Conservation (phyloP, 2,113 vertebrate genomes). For the Cryptomyrus ogoouensis region DNA sequence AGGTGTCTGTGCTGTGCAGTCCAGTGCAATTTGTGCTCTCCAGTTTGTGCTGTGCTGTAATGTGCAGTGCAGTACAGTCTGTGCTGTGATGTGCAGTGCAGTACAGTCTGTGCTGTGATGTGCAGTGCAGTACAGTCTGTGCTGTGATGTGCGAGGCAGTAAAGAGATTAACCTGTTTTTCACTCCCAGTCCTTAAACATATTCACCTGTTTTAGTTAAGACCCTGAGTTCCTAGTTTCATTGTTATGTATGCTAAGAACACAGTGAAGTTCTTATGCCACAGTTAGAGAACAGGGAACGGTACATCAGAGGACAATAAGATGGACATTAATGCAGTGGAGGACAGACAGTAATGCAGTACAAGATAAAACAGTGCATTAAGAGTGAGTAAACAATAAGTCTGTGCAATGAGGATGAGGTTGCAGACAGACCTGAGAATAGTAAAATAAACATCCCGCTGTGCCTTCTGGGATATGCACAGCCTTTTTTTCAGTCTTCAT, state of each 20-base stretch:
- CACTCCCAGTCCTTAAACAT: not conserved
- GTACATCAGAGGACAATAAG: not conserved
- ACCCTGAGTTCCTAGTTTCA: not conserved
- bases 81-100: not conserved
- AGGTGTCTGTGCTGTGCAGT: slow-evolving; percentile 29
- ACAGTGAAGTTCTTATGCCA: not conserved
- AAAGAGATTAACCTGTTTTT: not conserved
- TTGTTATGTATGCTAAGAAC: not conserved
- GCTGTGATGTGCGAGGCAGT: not conserved
- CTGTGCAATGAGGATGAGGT: not conserved
- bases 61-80: no score
- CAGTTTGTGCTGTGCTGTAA: not conserved
- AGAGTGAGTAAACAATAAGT: not conserved
- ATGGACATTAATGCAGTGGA: no score
- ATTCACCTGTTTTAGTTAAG: not conserved
- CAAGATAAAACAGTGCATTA: not conserved
- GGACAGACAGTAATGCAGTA: not conserved
- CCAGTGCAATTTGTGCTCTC: not conserved
- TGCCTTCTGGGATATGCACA: not conserved
- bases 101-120: not conserved
- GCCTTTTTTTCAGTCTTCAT: not conserved
- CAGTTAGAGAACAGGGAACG: not conserved
- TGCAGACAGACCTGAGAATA: not conserved
- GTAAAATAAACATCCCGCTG: not conserved
- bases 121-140: no score